These are phyloP conservation scores for Amphiura filiformis DNA, from an alignment of 35 echinoderm and acorn worm species.

Conservation along the genomic window DNA sequence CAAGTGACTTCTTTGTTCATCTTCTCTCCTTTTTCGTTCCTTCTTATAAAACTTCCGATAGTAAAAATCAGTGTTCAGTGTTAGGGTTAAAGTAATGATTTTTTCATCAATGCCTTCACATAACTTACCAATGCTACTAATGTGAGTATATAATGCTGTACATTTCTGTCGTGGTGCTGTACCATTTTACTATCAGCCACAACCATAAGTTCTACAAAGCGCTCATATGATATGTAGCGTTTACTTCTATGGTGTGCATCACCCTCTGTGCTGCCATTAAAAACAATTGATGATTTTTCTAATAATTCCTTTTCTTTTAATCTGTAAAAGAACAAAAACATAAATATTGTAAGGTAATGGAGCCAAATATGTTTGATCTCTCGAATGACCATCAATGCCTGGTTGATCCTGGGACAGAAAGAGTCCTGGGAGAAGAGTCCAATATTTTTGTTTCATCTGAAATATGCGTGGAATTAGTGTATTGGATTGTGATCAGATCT, in stretches of 20 bases:
- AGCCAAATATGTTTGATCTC: neutral
- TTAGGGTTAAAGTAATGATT: no score
- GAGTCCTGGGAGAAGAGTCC: neutral
- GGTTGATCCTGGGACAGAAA: neutral
- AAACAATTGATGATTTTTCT: neutral
- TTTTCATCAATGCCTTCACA: no score
- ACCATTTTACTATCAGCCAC: slow-evolving; percentile 97
- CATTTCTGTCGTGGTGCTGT: slow-evolving; percentile 73
- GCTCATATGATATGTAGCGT: slow-evolving; percentile 74
- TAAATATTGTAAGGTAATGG: neutral
- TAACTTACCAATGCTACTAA: slow-evolving; percentile 92
- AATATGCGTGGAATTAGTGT: neutral
- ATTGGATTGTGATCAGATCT: no score
- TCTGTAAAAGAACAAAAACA: neutral
- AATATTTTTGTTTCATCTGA: neutral
- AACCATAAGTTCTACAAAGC: slow-evolving; percentile 84
- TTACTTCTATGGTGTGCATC: slow-evolving; percentile 41
- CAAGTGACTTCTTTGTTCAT: no score
- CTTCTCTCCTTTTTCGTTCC: no score
- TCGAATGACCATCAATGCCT: neutral
- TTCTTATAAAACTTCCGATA: no score
- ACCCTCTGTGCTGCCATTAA: neutral
- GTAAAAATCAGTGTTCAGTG: no score
- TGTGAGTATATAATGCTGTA: slow-evolving; percentile 89
- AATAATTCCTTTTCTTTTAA: neutral